phyloP scores from a whole-genome alignment of 2,888 invertebrate genomes.

The Ptilodon capucinus region DNA sequence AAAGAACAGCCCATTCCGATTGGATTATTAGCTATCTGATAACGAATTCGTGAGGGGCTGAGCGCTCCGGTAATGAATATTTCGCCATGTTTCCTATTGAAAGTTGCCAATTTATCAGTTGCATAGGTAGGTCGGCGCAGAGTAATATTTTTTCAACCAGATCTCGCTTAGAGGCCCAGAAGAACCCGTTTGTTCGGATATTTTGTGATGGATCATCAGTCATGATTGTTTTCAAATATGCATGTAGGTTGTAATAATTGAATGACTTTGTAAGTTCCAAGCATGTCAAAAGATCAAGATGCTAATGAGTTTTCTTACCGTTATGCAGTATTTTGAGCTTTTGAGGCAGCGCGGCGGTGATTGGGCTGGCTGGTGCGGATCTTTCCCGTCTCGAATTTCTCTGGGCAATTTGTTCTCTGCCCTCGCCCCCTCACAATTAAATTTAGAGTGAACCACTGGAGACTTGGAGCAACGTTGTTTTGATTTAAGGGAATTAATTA shows the following conservation, averaged over 20 bases:
- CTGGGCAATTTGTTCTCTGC: slow-evolving; percentile 58
- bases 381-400: slow-evolving; percentile 47
- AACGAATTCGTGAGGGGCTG: slow-evolving; percentile 59
- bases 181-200: no score
- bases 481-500: slow-evolving; percentile 74
- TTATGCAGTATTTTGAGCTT: background rate
- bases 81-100: slow-evolving; percentile 47
- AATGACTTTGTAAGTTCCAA: no score
- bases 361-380: slow-evolving; percentile 3
- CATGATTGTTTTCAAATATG: no score
- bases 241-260: no score
- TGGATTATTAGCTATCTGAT: slow-evolving; percentile 68
- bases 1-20: slow-evolving; percentile 45
- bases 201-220: no score
- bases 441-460: slow-evolving; percentile 63
- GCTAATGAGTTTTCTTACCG: background rate
- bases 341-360: no score
- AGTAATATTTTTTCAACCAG: no score
- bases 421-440: slow-evolving; percentile 62
- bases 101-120: no score
- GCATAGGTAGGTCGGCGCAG: no score
- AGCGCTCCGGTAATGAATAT: slow-evolving; percentile 56
- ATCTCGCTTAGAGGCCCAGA: no score
- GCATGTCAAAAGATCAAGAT: no score
- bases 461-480: slow-evolving; percentile 63